phyloP scores from a whole-genome alignment of 2,113 vertebrate genomes.

The Prionailurus viverrinus region DNA sequence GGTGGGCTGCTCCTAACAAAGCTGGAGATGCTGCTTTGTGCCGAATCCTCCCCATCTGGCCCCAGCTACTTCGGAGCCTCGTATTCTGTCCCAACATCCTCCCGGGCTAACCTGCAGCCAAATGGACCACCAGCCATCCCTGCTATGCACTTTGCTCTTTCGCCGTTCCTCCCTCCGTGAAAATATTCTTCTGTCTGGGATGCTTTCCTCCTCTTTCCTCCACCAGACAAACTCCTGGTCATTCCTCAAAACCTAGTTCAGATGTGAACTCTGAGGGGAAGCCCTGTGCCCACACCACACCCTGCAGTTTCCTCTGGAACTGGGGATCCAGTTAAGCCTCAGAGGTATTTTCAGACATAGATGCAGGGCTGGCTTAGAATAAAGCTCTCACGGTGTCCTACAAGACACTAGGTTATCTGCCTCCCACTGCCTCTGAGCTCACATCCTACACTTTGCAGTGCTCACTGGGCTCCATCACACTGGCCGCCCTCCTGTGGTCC shows the following conservation, averaged over 20 bases:
- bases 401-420: neutral
- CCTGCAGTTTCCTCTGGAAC: neutral
- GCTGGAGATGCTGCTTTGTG: neutral
- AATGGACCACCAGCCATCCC: too few relatives aligned
- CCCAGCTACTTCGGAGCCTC: neutral
- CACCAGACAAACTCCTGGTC: neutral
- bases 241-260: neutral
- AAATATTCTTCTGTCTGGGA: neutral
- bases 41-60: neutral
- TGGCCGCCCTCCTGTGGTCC: neutral
- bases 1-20: neutral
- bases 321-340: neutral
- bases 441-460: rapidly evolving
- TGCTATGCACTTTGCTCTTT: neutral
- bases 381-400: neutral
- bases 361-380: neutral
- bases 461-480: neutral
- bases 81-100: neutral
- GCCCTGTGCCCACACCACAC: rapidly evolving
- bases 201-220: neutral
- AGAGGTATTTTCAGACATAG: neutral
- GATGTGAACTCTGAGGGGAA: neutral
- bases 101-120: rapidly evolving
- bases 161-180: neutral
- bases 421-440: neutral